phyloP scores from a whole-genome alignment of 2,888 invertebrate genomes.

The Eustalomyia histrio region DNA sequence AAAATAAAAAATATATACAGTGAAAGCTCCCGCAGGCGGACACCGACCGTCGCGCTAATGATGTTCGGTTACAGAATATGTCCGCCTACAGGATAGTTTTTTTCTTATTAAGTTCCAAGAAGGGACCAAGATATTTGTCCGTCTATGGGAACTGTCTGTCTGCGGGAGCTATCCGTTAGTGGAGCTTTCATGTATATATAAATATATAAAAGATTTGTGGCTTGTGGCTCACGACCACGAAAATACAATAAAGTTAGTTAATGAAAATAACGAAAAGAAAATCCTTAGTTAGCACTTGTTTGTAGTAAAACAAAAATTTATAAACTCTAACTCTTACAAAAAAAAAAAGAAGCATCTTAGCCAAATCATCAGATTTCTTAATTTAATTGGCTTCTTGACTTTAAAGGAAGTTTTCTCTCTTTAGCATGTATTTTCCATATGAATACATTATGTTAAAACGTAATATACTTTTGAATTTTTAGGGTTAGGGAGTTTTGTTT shows the following conservation, averaged over 20 bases:
- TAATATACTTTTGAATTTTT: slow-evolving; percentile 28
- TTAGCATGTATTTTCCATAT: slow-evolving; percentile 19
- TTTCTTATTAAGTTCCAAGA: too few species aligned
- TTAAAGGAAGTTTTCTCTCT: slow-evolving; percentile 55
- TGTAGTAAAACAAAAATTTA: slow-evolving; percentile 18
- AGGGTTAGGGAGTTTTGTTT: slow-evolving; percentile 45
- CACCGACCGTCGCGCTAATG: too few species aligned
- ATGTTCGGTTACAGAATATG: too few species aligned
- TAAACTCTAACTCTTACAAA: slow-evolving; percentile 13
- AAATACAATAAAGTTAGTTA: neutral
- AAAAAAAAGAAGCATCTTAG: slow-evolving; percentile 54
- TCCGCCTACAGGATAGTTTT: too few species aligned
- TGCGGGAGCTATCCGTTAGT: too few species aligned
- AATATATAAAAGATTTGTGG: slow-evolving; percentile 53
- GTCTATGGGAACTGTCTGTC: too few species aligned
- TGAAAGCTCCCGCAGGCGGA: too few species aligned
- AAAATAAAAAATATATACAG: slow-evolving; percentile 1
- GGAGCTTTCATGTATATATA: too few species aligned
- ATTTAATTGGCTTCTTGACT: slow-evolving; percentile 72
- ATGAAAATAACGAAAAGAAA: slow-evolving; percentile 19
- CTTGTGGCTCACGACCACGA: slow-evolving; percentile 60
- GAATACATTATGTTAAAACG: slow-evolving; percentile 15
- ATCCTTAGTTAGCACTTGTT: slow-evolving; percentile 55
- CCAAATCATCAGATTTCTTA: slow-evolving; percentile 72
- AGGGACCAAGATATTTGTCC: too few species aligned